Base-by-base conservation (phyloP, 2,888 invertebrate genomes). In the Dexiosoma caninum region DNA sequence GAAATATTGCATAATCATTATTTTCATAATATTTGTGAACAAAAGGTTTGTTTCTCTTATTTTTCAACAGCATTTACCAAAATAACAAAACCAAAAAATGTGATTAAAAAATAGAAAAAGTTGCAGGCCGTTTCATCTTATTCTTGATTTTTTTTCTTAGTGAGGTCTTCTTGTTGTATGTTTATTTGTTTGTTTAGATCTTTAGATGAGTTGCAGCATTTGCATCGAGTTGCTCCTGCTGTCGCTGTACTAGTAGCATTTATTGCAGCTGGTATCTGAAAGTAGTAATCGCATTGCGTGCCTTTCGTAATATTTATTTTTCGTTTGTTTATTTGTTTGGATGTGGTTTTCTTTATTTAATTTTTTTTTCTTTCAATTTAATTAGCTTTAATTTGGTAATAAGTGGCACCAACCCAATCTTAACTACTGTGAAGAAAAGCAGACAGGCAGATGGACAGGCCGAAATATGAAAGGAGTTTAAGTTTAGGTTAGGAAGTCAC, bases 201-300 rank as follows among this genome's bases (percentile, higher is more conserved):
- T 42, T 55, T 55, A 12, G 6, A 60, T 74, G 60, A 57, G 57
- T 57, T 62, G 49, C 74, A 67, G 40, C 55, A 69, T 62, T 46
- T 64, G 69, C 60, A 59, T 60, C 7, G 16, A 37, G 49, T 40
- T 51, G 46, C 44, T 46, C n/a, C n/a, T 14, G 40, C 44, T 37
- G 62, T 53, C 55, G 49, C 74, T 40, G 37, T 42, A 72, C 66
- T 74, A 75, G 60, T n/a, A n/a, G n/a, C n/a, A n/a, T 62, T 67
- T 74, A 72, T 49, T 53, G 16, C 69, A 59, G 42, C 10, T 53
- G 35, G 19, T 76, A 78, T 81, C 75, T 75, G 44, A 55, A 51
- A 46, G 37, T 59, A 69, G 75, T 62, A 62, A 78, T 82, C 57
- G 70, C 78, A 72, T 78, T 81, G 82, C 82, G 78, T 82, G 82